Evolutionary conservation across 2,797 vertebrate species (phyloP).

Genomic region (Chaunax sp.): DNA sequence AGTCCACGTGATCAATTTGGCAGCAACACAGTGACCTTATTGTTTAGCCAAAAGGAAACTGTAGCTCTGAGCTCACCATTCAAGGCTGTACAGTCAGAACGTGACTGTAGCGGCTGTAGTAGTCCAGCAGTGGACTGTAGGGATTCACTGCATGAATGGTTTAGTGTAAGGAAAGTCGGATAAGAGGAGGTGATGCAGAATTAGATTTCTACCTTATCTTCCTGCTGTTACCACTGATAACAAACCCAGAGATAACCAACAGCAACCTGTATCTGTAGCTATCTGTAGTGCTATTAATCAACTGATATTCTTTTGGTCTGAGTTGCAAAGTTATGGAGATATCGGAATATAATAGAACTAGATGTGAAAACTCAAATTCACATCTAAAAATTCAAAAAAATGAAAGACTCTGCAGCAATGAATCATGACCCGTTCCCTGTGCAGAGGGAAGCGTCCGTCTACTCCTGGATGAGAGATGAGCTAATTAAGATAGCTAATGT

Average conservation of each 20-base stretch:
- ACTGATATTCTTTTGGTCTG: no score
- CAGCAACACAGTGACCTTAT: neutral
- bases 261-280: neutral
- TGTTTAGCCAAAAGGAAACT: neutral
- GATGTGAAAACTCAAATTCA: no score
- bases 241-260: constrained; percentile 13
- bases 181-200: constrained; percentile 31
- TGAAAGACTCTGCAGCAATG: no score
- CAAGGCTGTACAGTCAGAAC: neutral
- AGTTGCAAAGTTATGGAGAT: no score
- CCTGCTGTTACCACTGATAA: constrained; percentile 6
- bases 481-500: no score
- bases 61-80: neutral
- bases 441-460: no score
- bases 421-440: no score
- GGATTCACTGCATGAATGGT: neutral
- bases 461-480: no score
- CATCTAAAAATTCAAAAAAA: no score
- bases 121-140: neutral
- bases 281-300: no score
- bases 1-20: constrained; percentile 50
- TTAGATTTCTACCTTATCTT: constrained; percentile 32
- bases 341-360: no score
- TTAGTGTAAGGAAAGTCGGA: constrained; percentile 1
- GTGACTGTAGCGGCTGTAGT: neutral